Conservation (phyloP, 1,140 invertebrate genomes). For the Gryon sp. region DNA sequence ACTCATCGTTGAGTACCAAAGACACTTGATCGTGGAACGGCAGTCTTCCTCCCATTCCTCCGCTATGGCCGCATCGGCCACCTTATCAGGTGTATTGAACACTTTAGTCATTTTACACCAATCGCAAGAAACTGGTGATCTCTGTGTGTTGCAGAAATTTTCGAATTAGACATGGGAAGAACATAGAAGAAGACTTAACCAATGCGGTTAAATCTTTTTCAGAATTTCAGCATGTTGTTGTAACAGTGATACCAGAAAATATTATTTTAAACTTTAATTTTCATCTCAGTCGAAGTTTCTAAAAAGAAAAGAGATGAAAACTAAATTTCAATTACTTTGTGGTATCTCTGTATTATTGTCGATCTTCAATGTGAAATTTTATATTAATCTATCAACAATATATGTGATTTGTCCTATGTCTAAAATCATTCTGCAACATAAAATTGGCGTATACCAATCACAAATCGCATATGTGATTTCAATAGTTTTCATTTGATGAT, state of each 20-base stretch:
- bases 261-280: background rate
- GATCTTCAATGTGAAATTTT: no score
- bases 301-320: background rate
- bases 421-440: constrained; percentile 2
- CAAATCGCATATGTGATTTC: constrained; percentile 8
- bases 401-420: constrained; percentile 13
- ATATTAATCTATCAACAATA: no score
- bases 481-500: constrained; percentile 19
- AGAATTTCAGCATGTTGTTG: no score
- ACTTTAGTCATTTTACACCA: constrained; percentile 2
- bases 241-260: constrained; percentile 17
- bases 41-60: constrained; percentile 77
- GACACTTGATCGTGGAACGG: constrained; percentile 81
- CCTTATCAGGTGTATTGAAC: constrained; percentile 77
- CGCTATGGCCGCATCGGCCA: constrained; percentile 76
- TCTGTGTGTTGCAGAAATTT: constrained; percentile 21
- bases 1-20: constrained; percentile 81
- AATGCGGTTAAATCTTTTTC: no score
- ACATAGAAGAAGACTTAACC: no score
- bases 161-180: background rate
- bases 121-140: constrained; percentile 18
- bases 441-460: constrained; percentile 9
- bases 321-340: background rate
- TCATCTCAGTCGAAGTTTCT: background rate
- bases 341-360: constrained; percentile 18